Evolutionary conservation across 2,113 vertebrate genomes (phyloP).

Genomic region (Zapus hudsonius): DNA sequence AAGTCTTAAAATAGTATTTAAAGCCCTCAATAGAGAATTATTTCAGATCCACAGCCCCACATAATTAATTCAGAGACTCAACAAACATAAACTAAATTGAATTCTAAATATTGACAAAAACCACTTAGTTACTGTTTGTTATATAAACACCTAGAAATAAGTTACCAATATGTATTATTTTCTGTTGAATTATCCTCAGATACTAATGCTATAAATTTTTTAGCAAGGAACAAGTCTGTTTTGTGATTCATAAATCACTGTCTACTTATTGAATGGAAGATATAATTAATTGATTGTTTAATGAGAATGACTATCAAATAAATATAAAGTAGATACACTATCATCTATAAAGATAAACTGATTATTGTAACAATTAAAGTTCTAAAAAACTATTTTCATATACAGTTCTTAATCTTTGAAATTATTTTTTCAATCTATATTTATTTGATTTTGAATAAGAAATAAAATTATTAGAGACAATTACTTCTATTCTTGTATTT

Average conservation of each 20-base stretch:
- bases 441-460: neutral
- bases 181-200: neutral
- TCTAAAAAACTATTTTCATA: neutral
- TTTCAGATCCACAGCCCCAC: neutral
- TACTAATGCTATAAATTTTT: neutral
- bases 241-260: neutral
- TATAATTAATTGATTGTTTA: constrained; percentile 22
- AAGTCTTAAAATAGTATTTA: neutral
- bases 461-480: neutral
- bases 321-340: neutral
- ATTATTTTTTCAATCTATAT: neutral
- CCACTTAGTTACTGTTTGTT: neutral
- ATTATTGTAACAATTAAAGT: neutral
- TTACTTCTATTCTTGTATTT: neutral
- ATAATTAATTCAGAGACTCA: neutral
- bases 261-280: neutral
- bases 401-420: neutral
- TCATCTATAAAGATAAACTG: neutral
- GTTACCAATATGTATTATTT: neutral
- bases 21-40: neutral
- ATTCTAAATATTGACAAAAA: constrained; percentile 17
- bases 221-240: neutral
- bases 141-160: neutral
- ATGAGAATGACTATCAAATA: neutral
- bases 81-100: neutral